Conservation (phyloP, 2,888 invertebrate species). For the Hetaerina titia region DNA sequence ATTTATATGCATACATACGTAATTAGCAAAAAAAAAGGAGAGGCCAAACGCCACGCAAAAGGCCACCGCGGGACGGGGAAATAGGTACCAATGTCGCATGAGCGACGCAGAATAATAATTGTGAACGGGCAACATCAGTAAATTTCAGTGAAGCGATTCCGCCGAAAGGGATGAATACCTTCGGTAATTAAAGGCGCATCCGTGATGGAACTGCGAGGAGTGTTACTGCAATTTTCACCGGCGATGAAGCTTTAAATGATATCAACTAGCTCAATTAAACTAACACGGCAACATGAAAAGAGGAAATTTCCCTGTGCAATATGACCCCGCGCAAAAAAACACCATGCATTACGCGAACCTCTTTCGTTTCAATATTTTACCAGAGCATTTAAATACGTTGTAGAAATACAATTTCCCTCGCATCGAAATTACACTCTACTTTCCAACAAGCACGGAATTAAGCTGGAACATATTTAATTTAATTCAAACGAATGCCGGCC, state of each 20-base stretch:
- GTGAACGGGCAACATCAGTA: neutral
- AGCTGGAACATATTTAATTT: too few species aligned
- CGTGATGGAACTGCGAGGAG: neutral
- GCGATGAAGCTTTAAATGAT: neutral
- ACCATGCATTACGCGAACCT: too few species aligned
- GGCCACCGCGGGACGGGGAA: neutral
- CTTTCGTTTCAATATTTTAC: too few species aligned
- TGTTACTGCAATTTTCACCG: neutral
- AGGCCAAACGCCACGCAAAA: neutral
- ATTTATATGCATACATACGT: neutral
- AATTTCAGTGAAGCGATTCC: neutral
- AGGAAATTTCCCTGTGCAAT: neutral
- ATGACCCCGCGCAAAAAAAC: neutral
- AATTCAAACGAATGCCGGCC: too few species aligned
- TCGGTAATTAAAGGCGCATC: neutral
- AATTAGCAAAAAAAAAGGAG: neutral
- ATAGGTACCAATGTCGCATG: neutral
- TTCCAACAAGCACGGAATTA: too few species aligned
- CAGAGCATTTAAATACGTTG: too few species aligned
- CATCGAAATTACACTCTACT: too few species aligned
- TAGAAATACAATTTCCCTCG: too few species aligned
- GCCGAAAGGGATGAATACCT: neutral
- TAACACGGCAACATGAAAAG: neutral
- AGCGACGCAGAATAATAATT: neutral
- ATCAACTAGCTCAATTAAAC: slow-evolving; percentile 7